Evolutionary conservation across 2,113 vertebrate genomes (phyloP), one percentile per base, ranked within the genome.

Genomic region (Pseudorhombus dupliciocellatus): DNA sequence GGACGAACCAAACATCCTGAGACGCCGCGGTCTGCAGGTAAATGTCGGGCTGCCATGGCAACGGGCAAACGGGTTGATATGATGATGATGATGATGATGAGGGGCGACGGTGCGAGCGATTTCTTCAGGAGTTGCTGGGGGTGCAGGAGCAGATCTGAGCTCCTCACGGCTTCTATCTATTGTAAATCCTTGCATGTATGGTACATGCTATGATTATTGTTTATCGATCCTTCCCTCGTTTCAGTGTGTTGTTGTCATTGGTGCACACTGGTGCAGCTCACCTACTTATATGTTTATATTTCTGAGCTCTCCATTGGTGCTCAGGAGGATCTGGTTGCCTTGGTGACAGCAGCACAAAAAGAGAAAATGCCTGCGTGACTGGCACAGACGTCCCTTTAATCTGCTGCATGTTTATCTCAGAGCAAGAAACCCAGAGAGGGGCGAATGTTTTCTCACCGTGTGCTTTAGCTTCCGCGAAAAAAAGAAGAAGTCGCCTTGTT

Each of bases 11-110:
- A 93, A 93, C 30, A 92, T 93, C 81, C 77, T 93, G 59, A 90
- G 92, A 80, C 92, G 92, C 26, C 92, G 92, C 25, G 92, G 92
- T 66, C 84, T 93, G 3, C 92, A 92, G 92, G 92, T 93, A 89
- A 83, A 73, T 14, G 2, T 37, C 12, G 2, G 34, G 34, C 34
- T 37, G 34, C 4, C 34, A 37, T 12, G 34, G 10, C 34, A 37
- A 37, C 1, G 40, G 66, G 65, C 63, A 64, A 82, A 66, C 28
- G 0, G 10, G 18, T 9, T 26, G 25, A 30, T 22, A 53, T 16
- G 20, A 28, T 31, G 52, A 24, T 20, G n/a, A 20, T 22, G 57
- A 37, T 40, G 57, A 59, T 59, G 57, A 24, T 34, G 56, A 37
- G 12, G 18, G 10, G 31, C 12, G 30, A 21, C 30, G 42, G 70